A percentile compares a stretch with the other conserved stretches of the same genome.
phyloP scores from a whole-genome alignment of 2,888 invertebrate genomes.

The Oligia fasciuncula region DNA sequence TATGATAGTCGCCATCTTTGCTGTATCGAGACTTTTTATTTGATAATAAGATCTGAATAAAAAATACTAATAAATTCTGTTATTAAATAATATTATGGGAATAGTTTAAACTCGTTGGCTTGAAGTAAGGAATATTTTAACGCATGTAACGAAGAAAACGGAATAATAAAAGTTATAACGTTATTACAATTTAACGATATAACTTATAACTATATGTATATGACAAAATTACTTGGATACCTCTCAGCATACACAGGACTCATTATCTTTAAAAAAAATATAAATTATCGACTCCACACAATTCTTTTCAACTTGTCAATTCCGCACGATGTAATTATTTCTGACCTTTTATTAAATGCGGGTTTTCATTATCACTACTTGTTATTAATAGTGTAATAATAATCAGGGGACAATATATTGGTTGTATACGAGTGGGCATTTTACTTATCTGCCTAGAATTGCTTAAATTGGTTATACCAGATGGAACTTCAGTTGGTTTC shows the following conservation, averaged over 20 bases:
- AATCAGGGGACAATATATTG: conserved; percentile 42
- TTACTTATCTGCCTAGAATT: conserved; percentile 13
- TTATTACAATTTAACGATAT: conserved; percentile 17
- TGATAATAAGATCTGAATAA: conserved; percentile 16
- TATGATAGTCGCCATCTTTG: conserved; percentile 24
- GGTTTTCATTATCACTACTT: conserved; percentile 49
- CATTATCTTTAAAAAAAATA: conserved; percentile 33
- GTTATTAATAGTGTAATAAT: conserved; percentile 60
- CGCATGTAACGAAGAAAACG: background rate
- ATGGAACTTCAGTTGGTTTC: conserved; percentile 1
- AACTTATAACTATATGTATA: conserved; percentile 8
- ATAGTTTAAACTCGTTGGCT: background rate
- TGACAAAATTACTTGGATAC: conserved; percentile 29
- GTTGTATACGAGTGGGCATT: background rate
- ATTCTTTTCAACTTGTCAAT: conserved; percentile 56
- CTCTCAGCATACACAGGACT: conserved; percentile 4
- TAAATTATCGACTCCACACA: conserved; percentile 47
- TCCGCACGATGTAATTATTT: conserved; percentile 53
- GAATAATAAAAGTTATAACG: conserved; percentile 6
- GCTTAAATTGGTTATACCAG: conserved; percentile 24
- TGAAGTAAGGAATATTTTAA: background rate
- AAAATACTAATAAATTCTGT: background rate
- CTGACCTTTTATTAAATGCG: conserved; percentile 59
- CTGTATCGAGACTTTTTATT: conserved; percentile 22
- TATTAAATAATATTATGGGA: conserved; percentile 1